Conservation (phyloP, 2,888 invertebrate species). For the Lochmaea capreae region DNA sequence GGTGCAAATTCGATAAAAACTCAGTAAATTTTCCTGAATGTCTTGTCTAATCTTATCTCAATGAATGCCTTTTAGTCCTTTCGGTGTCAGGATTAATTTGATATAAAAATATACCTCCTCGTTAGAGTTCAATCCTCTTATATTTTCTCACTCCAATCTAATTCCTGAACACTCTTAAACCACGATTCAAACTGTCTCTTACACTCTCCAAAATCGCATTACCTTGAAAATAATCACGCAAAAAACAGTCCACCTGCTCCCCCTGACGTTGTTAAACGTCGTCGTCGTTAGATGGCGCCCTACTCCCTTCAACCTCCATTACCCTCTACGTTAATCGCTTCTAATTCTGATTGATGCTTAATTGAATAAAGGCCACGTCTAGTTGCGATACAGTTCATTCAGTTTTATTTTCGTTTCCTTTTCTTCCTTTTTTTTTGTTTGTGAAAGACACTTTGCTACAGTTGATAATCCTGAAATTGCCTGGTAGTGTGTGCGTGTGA, state of each 20-base stretch:
- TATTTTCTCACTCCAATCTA: conserved; percentile 23
- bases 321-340: conserved; percentile 60
- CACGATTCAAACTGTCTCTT: conserved; percentile 25
- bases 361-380: conserved; percentile 58
- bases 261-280: conserved; percentile 31
- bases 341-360: conserved; percentile 64
- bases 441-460: conserved; percentile 26
- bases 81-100: background rate
- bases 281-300: conserved; percentile 26
- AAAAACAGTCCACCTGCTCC: conserved; percentile 29
- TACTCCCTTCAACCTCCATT: conserved; percentile 45
- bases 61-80: background rate
- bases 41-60: conserved; percentile 1
- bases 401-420: conserved; percentile 35
- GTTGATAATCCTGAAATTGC: conserved; percentile 35
- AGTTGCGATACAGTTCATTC: conserved; percentile 37
- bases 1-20: background rate
- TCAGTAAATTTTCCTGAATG: background rate
- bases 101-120: conserved; percentile 8
- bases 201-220: conserved; percentile 32
- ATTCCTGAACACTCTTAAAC: conserved; percentile 16
- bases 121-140: conserved; percentile 16
- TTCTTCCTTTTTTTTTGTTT: conserved; percentile 23
- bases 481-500: conserved; percentile 29
- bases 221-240: conserved; percentile 31